Base-by-base conservation (phyloP, 2,888 invertebrate genomes). In the Epinotia nisella region DNA sequence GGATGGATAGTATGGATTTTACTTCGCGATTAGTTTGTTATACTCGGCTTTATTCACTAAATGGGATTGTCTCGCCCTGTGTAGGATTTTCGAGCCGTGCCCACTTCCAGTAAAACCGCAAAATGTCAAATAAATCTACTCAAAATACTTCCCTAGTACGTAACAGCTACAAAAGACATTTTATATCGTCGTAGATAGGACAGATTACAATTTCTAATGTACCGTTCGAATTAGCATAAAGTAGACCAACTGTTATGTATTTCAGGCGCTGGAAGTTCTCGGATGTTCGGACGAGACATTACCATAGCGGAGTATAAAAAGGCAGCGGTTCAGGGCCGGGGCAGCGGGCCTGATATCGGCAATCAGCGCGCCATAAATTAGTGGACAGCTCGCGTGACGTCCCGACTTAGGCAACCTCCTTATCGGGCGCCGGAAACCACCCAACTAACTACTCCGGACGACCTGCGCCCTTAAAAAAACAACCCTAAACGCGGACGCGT, bases 331-430 rank as follows among this genome's bases (percentile, higher is more conserved):
- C 79, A 77, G 65, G 84, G 82, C 86, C 87, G 86, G 87, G 83
- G 83, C 85, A 84, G 86, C 84, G 81, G 85, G 80, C 83, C 83
- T 84, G 88, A 89, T 92, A 92, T 91, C 88, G 85, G 83, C 86
- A 90, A 92, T 92, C 92, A 91, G 88, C 86, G 89, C 91, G 89
- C 91, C 92, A 92, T 93, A 92, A 93, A 92, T 93, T 91, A 92
- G 90, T 88, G 88, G 89, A 90, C 89, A 90, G 89, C 86, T 93
- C 90, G 93, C 93, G 93, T 92, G 93, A 92, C 92, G 90, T 86
- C 85, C 88, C 82, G 89, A 87, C 92, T 92, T 90, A 90, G 86
- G 81, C 87, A 81, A 82, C 85, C 90, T 91, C 87, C 91, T 93
- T 93, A 93, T 93, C 93, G 90, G 82, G 78, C 78, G 82, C 86